Evolutionary conservation across 2,888 invertebrate genomes (phyloP), one percentile per base, ranked within the genome.

Genomic region (Drosophila kanekoi): DNA sequence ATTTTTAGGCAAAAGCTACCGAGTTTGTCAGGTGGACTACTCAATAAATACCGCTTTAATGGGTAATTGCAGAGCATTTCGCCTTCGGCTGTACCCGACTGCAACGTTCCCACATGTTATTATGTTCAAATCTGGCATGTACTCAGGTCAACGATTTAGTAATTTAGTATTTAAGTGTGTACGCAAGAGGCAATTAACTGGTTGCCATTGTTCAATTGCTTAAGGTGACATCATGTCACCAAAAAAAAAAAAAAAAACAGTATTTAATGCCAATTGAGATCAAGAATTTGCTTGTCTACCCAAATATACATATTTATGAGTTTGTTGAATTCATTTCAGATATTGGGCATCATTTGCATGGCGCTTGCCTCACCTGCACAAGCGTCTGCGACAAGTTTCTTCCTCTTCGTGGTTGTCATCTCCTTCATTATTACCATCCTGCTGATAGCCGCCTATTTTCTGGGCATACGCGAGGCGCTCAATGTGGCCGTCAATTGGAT

Each of bases 331-430:
- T n/a, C n/a, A n/a, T 94, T 95, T 47, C 95, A 97, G 97, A 81
- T 96, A 52, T 90, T 97, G 72, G 97, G 97, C 69, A 96, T 98
- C 70, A 93, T 98, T 85, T 97, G 97, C 89, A 96, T 98, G 96
- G 94, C 96, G 13, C 94, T 96, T 75, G 96, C 95, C 2, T 95
- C 97, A 3, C 96, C 97, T 6, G 95, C 95, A 0, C 92, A 91
- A 78, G 73, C 92, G 44, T 89, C 92, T 18, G 95, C 94, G 51
- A 95, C 96, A 11, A 95, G 96, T 78, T 97, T 96, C 94, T 98
- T 97, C 93, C 94, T 97, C 65, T 97, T 97, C 91, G 97, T 97
- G 54, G 96, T 95, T 16, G 96, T 96, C 69, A 94, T 95, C 72
- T 95, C 96, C 73, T 98, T 98, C 93, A 96, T 98, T 88, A 94